A percentile compares a stretch with the other conserved stretches of the same genome.
phyloP scores from a whole-genome alignment of 2,113 vertebrate genomes.

The Silurus meridionalis region DNA sequence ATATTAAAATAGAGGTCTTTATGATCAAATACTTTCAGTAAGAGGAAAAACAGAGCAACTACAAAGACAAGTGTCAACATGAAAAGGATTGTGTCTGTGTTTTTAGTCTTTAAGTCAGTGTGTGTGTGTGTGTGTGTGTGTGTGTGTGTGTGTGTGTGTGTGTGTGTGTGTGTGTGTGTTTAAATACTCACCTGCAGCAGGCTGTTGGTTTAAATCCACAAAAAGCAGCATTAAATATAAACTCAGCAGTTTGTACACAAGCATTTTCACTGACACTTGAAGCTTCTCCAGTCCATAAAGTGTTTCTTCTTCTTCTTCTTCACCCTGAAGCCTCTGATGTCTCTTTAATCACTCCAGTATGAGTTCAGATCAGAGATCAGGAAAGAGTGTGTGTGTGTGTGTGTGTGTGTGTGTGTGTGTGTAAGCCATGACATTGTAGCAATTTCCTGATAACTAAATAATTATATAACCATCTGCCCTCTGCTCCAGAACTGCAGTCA shows the following conservation, averaged over 20 bases:
- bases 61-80: neutral
- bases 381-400: neutral
- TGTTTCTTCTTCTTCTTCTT: neutral
- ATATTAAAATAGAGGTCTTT: neutral
- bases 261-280: neutral
- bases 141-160: neutral
- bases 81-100: neutral
- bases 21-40: neutral
- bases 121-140: neutral
- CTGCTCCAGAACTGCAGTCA: neutral
- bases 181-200: neutral
- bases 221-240: neutral
- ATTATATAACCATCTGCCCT: neutral
- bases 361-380: neutral
- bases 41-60: neutral
- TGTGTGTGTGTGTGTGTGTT: neutral
- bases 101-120: neutral
- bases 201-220: neutral
- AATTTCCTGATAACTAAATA: conserved; percentile 13
- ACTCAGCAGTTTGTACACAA: neutral
- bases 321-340: neutral
- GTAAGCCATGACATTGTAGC: conserved; percentile 19
- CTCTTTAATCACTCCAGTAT: neutral
- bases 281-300: neutral
- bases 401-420: no score